Evolutionary conservation across 2,797 vertebrate species (phyloP).

Genomic region (Rousettus madagascariensis): DNA sequence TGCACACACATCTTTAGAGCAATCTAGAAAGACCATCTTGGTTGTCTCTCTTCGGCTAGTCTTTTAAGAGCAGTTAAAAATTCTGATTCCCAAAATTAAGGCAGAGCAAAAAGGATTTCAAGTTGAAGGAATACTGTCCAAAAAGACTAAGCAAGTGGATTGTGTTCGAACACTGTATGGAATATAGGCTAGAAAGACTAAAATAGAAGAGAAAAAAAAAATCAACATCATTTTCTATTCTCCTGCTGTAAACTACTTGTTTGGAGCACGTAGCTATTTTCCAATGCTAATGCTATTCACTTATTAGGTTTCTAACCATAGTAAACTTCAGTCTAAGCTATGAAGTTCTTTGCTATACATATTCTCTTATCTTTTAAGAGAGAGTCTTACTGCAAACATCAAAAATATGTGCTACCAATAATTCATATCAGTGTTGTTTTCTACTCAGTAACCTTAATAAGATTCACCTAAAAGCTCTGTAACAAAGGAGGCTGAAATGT

Average conservation of each 20-base stretch:
- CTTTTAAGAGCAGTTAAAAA: conserved; percentile 34
- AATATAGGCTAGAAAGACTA: neutral
- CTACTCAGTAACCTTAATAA: neutral
- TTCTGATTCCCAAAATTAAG: neutral
- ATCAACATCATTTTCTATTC: neutral
- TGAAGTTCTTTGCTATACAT: neutral
- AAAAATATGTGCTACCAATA: neutral
- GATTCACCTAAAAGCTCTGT: neutral
- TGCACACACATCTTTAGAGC: neutral
- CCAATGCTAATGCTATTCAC: neutral
- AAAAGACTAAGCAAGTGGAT: neutral
- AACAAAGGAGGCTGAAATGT: neutral
- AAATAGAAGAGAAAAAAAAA: neutral
- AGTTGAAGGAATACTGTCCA: neutral
- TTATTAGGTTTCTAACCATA: neutral
- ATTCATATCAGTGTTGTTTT: neutral
- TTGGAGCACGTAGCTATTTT: neutral
- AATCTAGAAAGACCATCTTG: neutral
- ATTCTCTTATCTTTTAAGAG: neutral
- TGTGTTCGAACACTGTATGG: neutral
- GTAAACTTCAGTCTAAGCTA: neutral
- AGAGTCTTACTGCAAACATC: neutral
- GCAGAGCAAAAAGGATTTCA: neutral
- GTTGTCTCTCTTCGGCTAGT: neutral
- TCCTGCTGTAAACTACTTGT: neutral